These are phyloP conservation scores for Neolamprologus sp. DNA, from an alignment of 2,113 vertebrate species.

Conservation along the genomic window DNA sequence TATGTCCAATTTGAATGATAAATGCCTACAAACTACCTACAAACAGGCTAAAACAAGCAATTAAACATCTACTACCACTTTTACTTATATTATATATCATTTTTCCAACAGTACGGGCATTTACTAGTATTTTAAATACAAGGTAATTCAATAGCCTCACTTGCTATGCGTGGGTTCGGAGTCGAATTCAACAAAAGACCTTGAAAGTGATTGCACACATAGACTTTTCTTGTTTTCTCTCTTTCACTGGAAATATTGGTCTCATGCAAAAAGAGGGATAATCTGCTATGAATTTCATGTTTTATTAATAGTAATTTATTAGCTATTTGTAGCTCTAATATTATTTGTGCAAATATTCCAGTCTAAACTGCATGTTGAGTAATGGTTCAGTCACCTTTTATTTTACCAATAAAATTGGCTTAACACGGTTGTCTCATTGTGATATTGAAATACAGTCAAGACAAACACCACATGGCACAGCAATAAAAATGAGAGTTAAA, in stretches of 20 bases:
- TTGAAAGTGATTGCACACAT: background rate
- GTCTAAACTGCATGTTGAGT: background rate
- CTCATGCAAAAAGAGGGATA: background rate
- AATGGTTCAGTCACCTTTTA: background rate
- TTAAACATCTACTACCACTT: background rate
- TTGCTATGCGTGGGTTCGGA: background rate
- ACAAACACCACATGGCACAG: background rate
- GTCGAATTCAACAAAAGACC: background rate
- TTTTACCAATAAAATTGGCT: background rate
- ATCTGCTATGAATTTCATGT: background rate
- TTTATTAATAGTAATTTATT: background rate
- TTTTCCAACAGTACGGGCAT: background rate
- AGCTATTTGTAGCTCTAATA: background rate
- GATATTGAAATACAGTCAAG: background rate
- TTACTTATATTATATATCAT: too few species aligned
- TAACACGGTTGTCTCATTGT: background rate
- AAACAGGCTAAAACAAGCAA: background rate
- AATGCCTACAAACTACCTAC: background rate
- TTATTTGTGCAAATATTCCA: background rate
- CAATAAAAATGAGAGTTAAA: background rate
- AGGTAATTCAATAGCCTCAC: background rate
- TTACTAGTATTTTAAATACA: background rate
- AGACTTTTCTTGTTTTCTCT: background rate
- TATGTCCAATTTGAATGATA: background rate
- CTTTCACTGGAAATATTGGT: background rate